phyloP scores from a whole-genome alignment of 2,797 vertebrate species.

The Amniataba percoides region DNA sequence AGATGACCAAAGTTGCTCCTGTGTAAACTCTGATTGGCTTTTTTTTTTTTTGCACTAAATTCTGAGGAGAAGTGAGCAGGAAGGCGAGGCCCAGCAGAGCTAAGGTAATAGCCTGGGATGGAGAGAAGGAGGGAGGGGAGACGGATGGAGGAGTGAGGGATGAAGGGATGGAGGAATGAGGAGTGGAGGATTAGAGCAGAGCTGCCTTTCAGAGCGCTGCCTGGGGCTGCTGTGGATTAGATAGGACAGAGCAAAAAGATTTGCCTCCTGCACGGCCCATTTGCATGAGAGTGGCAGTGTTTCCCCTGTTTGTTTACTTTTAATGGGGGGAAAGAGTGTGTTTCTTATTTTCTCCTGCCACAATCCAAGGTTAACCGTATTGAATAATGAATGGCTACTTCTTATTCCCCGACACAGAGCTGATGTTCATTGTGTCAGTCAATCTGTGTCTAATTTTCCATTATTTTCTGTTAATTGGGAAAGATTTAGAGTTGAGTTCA shows the following conservation, averaged over 20 bases:
- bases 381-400: slow-evolving; percentile 67
- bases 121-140: slow-evolving; percentile 39
- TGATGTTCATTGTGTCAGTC: slow-evolving; percentile 56
- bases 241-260: slow-evolving; percentile 76
- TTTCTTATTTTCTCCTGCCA: slow-evolving; percentile 34
- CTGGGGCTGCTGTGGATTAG: slow-evolving; percentile 79
- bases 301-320: slow-evolving; percentile 77
- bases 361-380: slow-evolving; percentile 63
- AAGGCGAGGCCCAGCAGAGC: slow-evolving; percentile 54
- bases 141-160: slow-evolving; percentile 61
- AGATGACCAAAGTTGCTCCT: slow-evolving; percentile 38
- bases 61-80: slow-evolving; percentile 29
- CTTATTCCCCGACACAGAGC: slow-evolving; percentile 44
- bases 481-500: slow-evolving; percentile 59
- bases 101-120: slow-evolving; percentile 63
- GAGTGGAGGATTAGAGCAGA: slow-evolving; percentile 77
- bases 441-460: slow-evolving; percentile 59
- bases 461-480: slow-evolving; percentile 69
- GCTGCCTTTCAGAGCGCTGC: slow-evolving; percentile 72
- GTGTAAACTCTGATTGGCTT: slow-evolving; percentile 56
- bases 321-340: slow-evolving; percentile 63
- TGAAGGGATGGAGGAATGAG: slow-evolving; percentile 74
- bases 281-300: slow-evolving; percentile 76
- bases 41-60: slow-evolving; percentile 37
- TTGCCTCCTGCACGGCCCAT: slow-evolving; percentile 72